Base-by-base conservation (phyloP, 2,888 invertebrate genomes). In the Nasonovia ribisnigri region DNA sequence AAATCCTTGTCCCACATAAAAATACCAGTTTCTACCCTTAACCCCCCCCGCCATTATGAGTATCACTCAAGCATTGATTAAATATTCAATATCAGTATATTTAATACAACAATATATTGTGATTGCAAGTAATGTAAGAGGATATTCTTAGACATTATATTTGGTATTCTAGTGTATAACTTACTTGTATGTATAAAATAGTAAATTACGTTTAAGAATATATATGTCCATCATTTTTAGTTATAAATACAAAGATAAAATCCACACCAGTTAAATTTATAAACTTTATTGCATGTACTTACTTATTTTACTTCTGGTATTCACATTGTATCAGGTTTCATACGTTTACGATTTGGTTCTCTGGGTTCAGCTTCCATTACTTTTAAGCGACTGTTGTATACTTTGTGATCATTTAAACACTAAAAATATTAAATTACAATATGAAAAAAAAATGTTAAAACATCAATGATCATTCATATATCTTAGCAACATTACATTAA, bases 301-400 rank as follows among this genome's bases (percentile, higher is more conserved):
- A 93, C 93, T 93, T 57, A 6, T 67, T 42, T 93, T 90, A 93
- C 93, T 93, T 57, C 24, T 67, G 29, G 16, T 11, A 24, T 84
- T 90, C 48, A 90, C 48, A 90, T 29, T n/a, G 93, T n/a, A 67
- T 94, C 94, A 67, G 88, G 87, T 93, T 94, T 94, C 93, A 94
- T 94, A 3, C 94, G 90, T 90, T 94, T 94, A 57, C 92, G 84
- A 84, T 93, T 92, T 48, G 94, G 94, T 57, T 95, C 95, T 16
- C 94, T 95, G 48, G 95, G 95, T 95, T 98, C 98, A 0, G 99
- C 99, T 95, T 98, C 97, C 96, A 99, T 96, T 11, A 99, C 99
- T 96, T 98, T 98, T 92, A 99, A 96, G 94, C 98, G 97, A 48
- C 98, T 97, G 48, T 98, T 98, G 95, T 97, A 98, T 94, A 99